Evolutionary conservation across 2,888 invertebrate genomes (phyloP), one percentile per base, ranked within the genome.

Genomic region (Polyommatus icarus): DNA sequence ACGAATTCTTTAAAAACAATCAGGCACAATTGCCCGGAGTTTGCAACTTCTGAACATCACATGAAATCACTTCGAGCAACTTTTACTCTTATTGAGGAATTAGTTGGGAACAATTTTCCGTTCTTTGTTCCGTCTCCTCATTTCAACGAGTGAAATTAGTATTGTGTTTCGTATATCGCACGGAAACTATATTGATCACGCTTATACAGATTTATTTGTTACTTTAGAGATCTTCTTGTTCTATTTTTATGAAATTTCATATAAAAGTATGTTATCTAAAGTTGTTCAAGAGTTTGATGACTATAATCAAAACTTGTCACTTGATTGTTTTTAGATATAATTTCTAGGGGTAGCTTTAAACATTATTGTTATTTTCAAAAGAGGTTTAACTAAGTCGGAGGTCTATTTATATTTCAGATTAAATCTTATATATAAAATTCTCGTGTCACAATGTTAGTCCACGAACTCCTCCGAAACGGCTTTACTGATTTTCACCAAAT

Each of bases 31-130:
- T 50, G 75, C 54, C 18, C 8, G 40, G 72, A 72, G 75, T 50
- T 75, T 50, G 75, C 75, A 75, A 75, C 75, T 75, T 73, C 75
- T 75, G 75, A 75, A 75, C 75, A 75, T 75, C 75, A 75, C 75
- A 75, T 75, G 75, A 75, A 75, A 75, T 75, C 75, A 75, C 75
- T 75, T 72, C 40, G 72, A 50, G 20, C 73, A 75, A 75, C 75
- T 75, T 75, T 73, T 73, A 73, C 73, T 73, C 46, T 75, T 75
- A 75, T 75, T 54, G 75, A 75, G 54, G 75, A 75, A 75, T 75
- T 75, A 75, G 75, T 75, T 75, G 75, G 24, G 73, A 73, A 73
- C 73, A 75, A 75, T 75, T 50, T 72, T 50, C 50, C 54, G 50
- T 75, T 54, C 75, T 75, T 75, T 75, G 75, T 75, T 75, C 54